A percentile compares a stretch with the other conserved stretches of the same genome.
These are phyloP conservation scores for Ophion ventricosus DNA, from an alignment of 2,888 invertebrate species.

Conservation along the genomic window DNA sequence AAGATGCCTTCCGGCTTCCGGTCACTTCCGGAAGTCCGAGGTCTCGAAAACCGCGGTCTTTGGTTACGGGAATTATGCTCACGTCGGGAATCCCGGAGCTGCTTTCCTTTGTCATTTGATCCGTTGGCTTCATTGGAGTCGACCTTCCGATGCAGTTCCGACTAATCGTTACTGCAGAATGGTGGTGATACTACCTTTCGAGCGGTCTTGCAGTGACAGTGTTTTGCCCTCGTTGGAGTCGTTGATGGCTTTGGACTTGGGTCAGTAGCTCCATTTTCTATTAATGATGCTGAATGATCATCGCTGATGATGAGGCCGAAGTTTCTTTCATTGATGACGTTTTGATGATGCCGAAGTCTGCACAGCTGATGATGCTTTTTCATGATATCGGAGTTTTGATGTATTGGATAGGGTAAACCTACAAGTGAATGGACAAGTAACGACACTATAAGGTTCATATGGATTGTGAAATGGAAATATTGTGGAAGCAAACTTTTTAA, in stretches of 20 bases:
- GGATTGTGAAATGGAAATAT: too few relatives aligned
- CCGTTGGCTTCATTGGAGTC: not conserved
- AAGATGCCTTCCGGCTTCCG: slow-evolving; percentile 22
- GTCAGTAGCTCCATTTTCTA: too few relatives aligned
- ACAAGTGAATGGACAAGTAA: too few relatives aligned
- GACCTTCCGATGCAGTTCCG: not conserved
- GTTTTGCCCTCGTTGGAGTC: not conserved
- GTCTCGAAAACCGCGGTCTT: not conserved
- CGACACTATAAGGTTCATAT: too few relatives aligned
- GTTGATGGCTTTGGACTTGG: not conserved
- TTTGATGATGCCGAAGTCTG: too few relatives aligned
- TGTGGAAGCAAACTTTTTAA: too few relatives aligned
- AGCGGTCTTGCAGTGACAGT: not conserved
- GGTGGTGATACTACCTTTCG: not conserved
- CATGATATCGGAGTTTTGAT: too few relatives aligned
- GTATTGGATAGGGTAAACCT: too few relatives aligned
- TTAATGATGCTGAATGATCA: not conserved
- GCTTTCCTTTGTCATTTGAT: not conserved
- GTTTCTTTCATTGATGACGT: too few relatives aligned
- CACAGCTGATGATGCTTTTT: too few relatives aligned
- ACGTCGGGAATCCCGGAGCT: not conserved
- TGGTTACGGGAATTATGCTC: not conserved
- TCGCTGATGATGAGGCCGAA: too few relatives aligned
- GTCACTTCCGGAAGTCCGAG: slow-evolving; percentile 21
- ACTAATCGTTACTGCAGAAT: not conserved